phyloP scores from a whole-genome alignment of 2,797 vertebrate species.

The Enteromius trimaculatus region DNA sequence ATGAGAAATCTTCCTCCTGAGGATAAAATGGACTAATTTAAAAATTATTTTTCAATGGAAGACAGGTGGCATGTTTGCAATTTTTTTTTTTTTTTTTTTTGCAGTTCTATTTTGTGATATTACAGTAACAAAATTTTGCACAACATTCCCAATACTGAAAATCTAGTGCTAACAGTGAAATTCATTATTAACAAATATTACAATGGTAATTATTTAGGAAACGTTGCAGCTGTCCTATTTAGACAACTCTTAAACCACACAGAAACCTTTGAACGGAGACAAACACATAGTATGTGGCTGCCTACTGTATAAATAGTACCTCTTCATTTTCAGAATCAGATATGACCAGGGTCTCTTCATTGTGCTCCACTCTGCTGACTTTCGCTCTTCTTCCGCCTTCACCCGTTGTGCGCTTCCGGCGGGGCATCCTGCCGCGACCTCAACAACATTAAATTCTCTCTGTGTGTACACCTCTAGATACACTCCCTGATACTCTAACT shows the following conservation, averaged over 20 bases:
- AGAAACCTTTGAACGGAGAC: background rate
- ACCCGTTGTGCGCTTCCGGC: slow-evolving; percentile 63
- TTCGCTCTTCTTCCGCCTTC: slow-evolving; percentile 55
- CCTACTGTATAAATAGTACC: slow-evolving; percentile 27
- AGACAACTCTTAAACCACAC: background rate
- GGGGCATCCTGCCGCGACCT: slow-evolving; percentile 65
- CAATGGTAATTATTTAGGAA: background rate
- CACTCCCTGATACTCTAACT: background rate
- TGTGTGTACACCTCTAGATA: background rate
- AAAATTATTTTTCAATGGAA: background rate
- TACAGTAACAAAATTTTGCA: background rate
- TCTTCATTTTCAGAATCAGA: slow-evolving; percentile 62
- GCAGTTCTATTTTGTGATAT: background rate
- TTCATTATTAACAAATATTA: background rate
- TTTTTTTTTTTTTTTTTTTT: no score
- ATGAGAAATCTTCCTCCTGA: slow-evolving; percentile 62
- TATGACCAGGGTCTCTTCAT: slow-evolving; percentile 48
- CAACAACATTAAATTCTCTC: slow-evolving; percentile 15
- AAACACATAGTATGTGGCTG: background rate
- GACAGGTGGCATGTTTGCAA: background rate
- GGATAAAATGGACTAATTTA: slow-evolving; percentile 1
- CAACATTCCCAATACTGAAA: background rate
- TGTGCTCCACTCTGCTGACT: slow-evolving; percentile 38
- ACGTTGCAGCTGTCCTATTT: background rate
- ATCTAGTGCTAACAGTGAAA: background rate